A percentile compares a stretch with the other conserved stretches of the same genome.
These are phyloP conservation scores for Galago senegalensis DNA, from an alignment of 2,797 vertebrate species.

Conservation along the genomic window DNA sequence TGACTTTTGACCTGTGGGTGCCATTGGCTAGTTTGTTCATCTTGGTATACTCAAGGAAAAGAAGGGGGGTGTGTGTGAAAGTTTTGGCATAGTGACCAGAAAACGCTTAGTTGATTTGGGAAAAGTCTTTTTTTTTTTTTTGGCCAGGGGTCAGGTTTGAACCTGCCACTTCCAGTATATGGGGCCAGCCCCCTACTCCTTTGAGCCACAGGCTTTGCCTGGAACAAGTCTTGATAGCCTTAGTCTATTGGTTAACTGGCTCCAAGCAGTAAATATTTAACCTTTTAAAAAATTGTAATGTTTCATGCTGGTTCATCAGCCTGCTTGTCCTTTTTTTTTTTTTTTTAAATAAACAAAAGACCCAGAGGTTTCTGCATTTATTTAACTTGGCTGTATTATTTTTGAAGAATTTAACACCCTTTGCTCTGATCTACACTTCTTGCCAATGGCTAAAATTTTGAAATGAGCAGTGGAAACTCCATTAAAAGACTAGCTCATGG, in stretches of 20 bases:
- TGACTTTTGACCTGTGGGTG: not conserved
- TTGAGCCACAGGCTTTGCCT: not conserved
- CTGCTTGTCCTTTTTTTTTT: not conserved
- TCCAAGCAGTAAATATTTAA: conserved; percentile 9
- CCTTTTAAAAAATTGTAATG: conserved; percentile 41
- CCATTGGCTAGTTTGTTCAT: not conserved
- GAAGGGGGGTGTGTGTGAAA: too few species aligned
- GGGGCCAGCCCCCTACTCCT: too few species aligned
- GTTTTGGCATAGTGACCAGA: not conserved
- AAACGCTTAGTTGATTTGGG: not conserved
- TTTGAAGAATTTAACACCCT: conserved; percentile 46
- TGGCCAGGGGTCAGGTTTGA: too few species aligned
- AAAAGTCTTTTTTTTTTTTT: too few species aligned
- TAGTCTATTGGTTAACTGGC: not conserved
- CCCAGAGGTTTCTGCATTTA: not conserved
- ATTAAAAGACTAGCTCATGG: not conserved
- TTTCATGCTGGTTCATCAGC: conserved; percentile 57
- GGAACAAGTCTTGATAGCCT: not conserved
- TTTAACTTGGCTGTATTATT: not conserved
- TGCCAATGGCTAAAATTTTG: conserved; percentile 18
- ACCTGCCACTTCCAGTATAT: too few species aligned
- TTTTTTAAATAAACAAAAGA: not conserved
- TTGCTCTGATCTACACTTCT: conserved; percentile 5
- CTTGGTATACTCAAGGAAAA: not conserved
- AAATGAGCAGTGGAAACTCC: not conserved